Evolutionary conservation across 2,888 invertebrate genomes (phyloP), one percentile per base, ranked within the genome.

Genomic region (Elgonia sp.): DNA sequence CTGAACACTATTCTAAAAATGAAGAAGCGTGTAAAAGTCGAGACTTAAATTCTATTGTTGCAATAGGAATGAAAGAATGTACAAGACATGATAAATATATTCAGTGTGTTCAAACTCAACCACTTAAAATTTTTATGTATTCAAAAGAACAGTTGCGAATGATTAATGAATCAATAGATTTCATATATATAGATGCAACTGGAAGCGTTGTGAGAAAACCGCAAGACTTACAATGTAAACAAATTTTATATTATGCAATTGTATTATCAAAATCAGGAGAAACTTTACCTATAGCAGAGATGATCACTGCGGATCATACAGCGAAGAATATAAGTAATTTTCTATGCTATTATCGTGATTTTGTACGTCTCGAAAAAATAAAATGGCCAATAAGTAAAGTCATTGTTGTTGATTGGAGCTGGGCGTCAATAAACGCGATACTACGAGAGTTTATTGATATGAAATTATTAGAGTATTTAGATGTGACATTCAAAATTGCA

Each of bases 11-110:
- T 42, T 42, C 12, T 12, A 42, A 12, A 42, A 12, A 42, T 9
- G 42, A 42, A 42, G 42, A 42, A 42, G 42, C 42, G 7, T 42
- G 42, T 42, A 42, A 42, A 42, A 42, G 42, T 7, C 12, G 42
- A 42, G 12, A 12, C 42, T 42, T 80, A 29, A 46, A 60, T 57
- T 69, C 69, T 46, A 12, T 80, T 10, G 69, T 80, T 4, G 69
- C n/a, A 0, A 69, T 69, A 70, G 60, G 16, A 20, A 9, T 16
- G n/a, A 46, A 29, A 29, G 42, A 42, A 12, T 9, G 12, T 9
- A 9, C 42, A 42, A 42, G 12, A 42, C 7, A 12, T 42, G 42
- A 42, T 42, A 7, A 12, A 9, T 42, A 42, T 42, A 42, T 62
- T 18, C 60, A 40, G 42, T 40, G 20, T 39, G 57, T 42, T 3